These are phyloP conservation scores for Arion vulgaris DNA, from an alignment of 1,140 invertebrate genomes.

Conservation along the genomic window DNA sequence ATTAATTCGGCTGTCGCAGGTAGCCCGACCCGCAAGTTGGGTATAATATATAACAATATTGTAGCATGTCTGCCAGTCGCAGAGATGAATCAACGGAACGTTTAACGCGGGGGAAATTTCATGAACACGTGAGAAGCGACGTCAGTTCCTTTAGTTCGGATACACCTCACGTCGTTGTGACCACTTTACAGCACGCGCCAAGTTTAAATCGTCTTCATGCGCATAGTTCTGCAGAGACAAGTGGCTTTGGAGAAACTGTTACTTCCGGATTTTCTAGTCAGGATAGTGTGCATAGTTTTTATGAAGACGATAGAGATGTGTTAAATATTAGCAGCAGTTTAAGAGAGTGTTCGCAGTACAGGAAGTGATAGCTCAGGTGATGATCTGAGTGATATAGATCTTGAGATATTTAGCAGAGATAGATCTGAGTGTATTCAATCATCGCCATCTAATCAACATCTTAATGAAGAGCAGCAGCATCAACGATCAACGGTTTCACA, in stretches of 20 bases:
- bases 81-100: background rate
- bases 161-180: conserved; percentile 18
- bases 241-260: conserved; percentile 65
- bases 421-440: background rate
- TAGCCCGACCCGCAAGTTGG: background rate
- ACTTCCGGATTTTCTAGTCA: conserved; percentile 66
- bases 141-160: conserved; percentile 19
- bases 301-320: background rate
- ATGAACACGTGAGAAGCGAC: background rate
- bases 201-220: conserved; percentile 58
- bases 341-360: background rate
- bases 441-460: too few relatives aligned
- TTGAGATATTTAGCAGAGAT: background rate
- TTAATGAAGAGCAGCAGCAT: too few relatives aligned
- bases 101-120: background rate
- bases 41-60: conserved; percentile 2
- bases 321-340: background rate
- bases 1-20: background rate
- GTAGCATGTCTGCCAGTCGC: background rate
- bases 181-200: conserved; percentile 48
- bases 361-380: background rate
- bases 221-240: conserved; percentile 68
- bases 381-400: background rate
- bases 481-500: too few relatives aligned
- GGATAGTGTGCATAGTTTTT: conserved; percentile 61